Evolutionary conservation across 1,140 invertebrate genomes (phyloP).

Genomic region (Steinernema feltiae): DNA sequence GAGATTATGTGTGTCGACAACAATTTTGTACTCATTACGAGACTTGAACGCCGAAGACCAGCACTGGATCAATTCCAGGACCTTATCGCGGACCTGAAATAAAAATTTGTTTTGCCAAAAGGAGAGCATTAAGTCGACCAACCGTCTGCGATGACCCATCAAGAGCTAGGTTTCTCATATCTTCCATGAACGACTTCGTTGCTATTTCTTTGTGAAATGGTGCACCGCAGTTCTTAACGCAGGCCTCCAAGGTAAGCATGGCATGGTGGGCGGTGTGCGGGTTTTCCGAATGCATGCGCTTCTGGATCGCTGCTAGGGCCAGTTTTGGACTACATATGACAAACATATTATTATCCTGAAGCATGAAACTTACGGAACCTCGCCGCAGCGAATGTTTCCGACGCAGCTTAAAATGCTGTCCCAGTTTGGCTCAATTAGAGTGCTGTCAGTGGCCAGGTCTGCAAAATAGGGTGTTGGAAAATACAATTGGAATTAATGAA

Average conservation of each 20-base stretch:
- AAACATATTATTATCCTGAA: neutral
- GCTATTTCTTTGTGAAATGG: constrained; percentile 86
- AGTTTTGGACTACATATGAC: constrained; percentile 42
- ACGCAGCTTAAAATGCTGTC: constrained; percentile 54
- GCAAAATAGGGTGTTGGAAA: neutral
- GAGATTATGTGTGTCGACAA: constrained; percentile 59
- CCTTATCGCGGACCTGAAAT: constrained; percentile 73
- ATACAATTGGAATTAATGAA: neutral
- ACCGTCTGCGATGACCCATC: constrained; percentile 41
- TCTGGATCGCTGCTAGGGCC: constrained; percentile 49
- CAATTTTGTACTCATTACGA: constrained; percentile 76
- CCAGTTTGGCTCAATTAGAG: constrained; percentile 55
- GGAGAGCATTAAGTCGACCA: neutral
- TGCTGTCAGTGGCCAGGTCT: constrained; percentile 53
- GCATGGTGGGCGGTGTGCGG: constrained; percentile 55
- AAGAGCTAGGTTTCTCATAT: constrained; percentile 67
- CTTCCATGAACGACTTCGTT: constrained; percentile 86
- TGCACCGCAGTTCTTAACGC: constrained; percentile 92
- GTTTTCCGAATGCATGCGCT: constrained; percentile 46
- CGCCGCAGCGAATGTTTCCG: constrained; percentile 49
- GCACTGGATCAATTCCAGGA: constrained; percentile 86
- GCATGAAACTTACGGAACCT: constrained; percentile 45
- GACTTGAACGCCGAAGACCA: constrained; percentile 95
- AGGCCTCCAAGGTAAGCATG: constrained; percentile 76
- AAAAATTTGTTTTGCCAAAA: neutral